Base-by-base conservation (phyloP, 2,113 vertebrate genomes). In the Lagenorhynchus albirostris region DNA sequence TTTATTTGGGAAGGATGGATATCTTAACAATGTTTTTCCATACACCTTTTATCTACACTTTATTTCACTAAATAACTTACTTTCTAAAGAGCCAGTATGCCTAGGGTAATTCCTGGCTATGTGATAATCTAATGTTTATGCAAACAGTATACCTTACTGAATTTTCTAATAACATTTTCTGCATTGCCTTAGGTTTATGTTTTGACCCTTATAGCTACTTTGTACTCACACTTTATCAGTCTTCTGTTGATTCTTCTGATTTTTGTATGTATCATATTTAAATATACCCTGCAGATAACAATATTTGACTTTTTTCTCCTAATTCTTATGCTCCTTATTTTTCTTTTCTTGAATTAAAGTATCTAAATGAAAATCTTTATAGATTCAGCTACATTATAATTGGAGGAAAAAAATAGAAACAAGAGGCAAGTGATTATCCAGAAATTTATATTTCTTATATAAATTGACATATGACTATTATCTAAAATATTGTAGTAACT, bases 41-140 rank as follows among this genome's bases (percentile, higher is more conserved):
- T 38, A 8, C 0, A 31, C 3, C 15, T 74, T 68, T 73, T 79
- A n/a, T 87, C 83, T 77, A 41, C 5, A n/a, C 26, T 87, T 96
- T 68, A 53, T 95, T 95, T 96, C 50, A 58, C n/a, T 95, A 23
- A 68, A 47, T 55, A 90, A 94, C 31, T 70, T 71, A 58, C 5
- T 33, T 68, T 79, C 79, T 80, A 21, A 31, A 41, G 53, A 94
- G 18, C 21, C 50, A 50, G 13, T 62, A 41, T 70, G 68, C 7
- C 23, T 50, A 44, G 29, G 76, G 41, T 80, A 81, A 88, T 84
- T 80, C 71, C 38, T 82, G n/a, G 50, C 38, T 88, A 26, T 62
- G 26, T 95, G 71, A 91, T 53, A 79, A 55, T 38, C 18, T 47
- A 63, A 86, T 89, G 65, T 89, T 95, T 96, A 23, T 76, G 83